Conservation (phyloP, 2,113 vertebrate species). For the Vireo altiloquus region DNA sequence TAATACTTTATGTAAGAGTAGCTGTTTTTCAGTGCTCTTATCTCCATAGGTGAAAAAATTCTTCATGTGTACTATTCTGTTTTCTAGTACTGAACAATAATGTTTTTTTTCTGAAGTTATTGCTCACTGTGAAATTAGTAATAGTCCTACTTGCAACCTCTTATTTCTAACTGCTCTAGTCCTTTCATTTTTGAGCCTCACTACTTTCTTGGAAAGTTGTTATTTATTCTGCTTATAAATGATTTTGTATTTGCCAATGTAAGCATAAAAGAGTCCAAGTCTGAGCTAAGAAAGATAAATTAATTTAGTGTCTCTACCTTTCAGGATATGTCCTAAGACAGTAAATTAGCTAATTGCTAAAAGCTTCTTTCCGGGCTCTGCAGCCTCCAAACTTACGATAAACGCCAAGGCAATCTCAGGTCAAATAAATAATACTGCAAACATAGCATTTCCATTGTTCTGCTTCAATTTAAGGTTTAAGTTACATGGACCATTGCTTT, state of each 20-base stretch:
- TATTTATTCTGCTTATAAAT: not conserved
- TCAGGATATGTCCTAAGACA: not conserved
- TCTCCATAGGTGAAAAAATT: not conserved
- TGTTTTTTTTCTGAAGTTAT: not conserved
- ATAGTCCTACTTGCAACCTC: not conserved
- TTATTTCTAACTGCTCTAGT: not conserved
- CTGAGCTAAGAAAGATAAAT: not conserved
- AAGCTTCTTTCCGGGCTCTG: not conserved
- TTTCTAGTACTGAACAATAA: not conserved
- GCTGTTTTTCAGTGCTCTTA: not conserved
- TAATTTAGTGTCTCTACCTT: not conserved
- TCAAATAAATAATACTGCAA: constrained; percentile 2
- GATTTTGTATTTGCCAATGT: not conserved
- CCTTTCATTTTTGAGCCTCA: not conserved
- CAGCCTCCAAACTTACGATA: not conserved
- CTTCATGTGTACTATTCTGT: not conserved
- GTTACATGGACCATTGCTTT: not conserved
- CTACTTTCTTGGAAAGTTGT: not conserved
- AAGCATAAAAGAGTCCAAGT: not conserved
- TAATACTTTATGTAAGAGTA: not conserved
- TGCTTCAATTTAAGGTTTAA: not conserved
- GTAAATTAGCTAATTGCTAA: constrained; percentile 17
- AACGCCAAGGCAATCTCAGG: not conserved
- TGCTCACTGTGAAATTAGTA: not conserved
- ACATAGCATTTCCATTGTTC: not conserved